Conservation (phyloP, 2,888 invertebrate genomes). For the Cheilosia grossa region DNA sequence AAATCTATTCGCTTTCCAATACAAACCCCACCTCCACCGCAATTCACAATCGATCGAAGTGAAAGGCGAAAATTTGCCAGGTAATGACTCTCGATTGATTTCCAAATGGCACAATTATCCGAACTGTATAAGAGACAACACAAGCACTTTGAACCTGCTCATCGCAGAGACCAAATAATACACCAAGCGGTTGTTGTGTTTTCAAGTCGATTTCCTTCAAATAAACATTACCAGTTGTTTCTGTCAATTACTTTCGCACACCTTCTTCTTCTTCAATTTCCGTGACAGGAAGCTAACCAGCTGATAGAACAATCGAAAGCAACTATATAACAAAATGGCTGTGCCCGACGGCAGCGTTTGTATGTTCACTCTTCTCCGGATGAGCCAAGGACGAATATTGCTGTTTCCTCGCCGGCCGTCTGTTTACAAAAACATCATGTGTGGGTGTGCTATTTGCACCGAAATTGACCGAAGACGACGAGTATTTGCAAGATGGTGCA, state of each 20-base stretch:
- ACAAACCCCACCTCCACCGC: background rate
- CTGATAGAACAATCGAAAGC: constrained; percentile 27
- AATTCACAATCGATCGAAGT: constrained; percentile 18
- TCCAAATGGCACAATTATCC: constrained; percentile 43
- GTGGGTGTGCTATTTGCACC: constrained; percentile 13
- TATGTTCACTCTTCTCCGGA: constrained; percentile 18
- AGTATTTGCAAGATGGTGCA: constrained; percentile 23
- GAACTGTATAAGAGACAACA: background rate
- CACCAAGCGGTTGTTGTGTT: background rate
- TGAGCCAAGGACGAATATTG: constrained; percentile 16
- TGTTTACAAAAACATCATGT: constrained; percentile 12
- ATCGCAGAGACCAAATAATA: background rate
- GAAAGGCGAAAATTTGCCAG: constrained; percentile 43
- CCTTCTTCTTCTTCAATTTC: constrained; percentile 41
- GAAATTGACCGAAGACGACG: constrained; percentile 16
- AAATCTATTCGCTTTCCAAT: too few species aligned
- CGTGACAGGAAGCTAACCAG: constrained; percentile 37
- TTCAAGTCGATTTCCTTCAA: constrained; percentile 26
- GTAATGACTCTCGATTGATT: constrained; percentile 58
- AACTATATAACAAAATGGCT: constrained; percentile 7
- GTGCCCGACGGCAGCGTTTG: background rate
- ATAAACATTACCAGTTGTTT: constrained; percentile 14
- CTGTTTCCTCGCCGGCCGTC: background rate
- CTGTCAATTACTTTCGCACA: constrained; percentile 45
- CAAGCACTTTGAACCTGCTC: background rate